A percentile compares a stretch with the other conserved stretches of the same genome.
Evolutionary conservation across 2,888 invertebrate genomes (phyloP).

Genomic region (Oscheius myriophilus): DNA sequence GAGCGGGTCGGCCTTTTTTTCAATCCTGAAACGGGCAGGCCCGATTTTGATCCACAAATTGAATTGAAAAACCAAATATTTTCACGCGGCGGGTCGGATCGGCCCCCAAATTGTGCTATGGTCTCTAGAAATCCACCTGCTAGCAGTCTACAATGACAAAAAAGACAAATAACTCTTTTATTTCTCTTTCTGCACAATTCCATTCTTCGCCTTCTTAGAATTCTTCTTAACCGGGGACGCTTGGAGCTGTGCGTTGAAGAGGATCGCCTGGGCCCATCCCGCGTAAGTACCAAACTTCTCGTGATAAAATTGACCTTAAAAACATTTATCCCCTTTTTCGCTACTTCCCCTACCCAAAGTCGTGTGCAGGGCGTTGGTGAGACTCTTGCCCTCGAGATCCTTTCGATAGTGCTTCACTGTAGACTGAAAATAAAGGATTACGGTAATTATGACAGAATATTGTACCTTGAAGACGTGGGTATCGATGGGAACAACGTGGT

Average conservation of each 20-base stretch:
- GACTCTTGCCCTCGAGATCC: slow-evolving; percentile 71
- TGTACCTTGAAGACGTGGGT: slow-evolving; percentile 35
- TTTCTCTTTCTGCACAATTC: too few species aligned
- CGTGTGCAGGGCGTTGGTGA: slow-evolving; percentile 85
- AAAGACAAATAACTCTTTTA: too few species aligned
- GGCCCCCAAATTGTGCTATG: too few species aligned
- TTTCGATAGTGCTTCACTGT: slow-evolving; percentile 26
- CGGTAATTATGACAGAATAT: too few species aligned
- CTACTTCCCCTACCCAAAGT: slow-evolving; percentile 78
- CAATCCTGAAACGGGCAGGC: too few species aligned
- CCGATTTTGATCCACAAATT: too few species aligned
- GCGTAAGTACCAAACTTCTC: slow-evolving; percentile 62
- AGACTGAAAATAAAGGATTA: neutral
- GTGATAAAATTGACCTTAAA: slow-evolving; percentile 58
- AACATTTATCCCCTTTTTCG: neutral
- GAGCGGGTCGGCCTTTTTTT: too few species aligned
- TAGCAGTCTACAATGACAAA: too few species aligned
- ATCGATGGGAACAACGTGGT: slow-evolving; percentile 87
- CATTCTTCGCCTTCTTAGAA: too few species aligned
- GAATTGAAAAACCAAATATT: too few species aligned
- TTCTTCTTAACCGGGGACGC: slow-evolving; percentile 1
- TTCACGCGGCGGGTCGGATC: too few species aligned
- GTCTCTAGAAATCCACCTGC: too few species aligned
- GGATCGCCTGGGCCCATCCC: slow-evolving; percentile 64
- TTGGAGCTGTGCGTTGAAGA: slow-evolving; percentile 60